Evolutionary conservation across 2,888 invertebrate species (phyloP).

Genomic region (Zhuqinia jingwanae): DNA sequence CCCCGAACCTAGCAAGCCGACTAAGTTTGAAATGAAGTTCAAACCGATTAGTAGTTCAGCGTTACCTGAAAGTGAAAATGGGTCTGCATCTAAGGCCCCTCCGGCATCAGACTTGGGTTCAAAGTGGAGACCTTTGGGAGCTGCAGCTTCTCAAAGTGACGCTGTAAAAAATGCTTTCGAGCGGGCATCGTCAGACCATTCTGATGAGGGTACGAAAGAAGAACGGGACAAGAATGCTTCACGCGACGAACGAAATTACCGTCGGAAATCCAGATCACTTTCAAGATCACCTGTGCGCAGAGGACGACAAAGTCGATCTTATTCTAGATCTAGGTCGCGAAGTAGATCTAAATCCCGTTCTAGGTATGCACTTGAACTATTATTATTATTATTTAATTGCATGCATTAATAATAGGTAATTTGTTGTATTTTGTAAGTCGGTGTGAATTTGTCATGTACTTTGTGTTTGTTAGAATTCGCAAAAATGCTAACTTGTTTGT

Average conservation of each 20-base stretch:
- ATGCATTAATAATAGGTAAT: no score
- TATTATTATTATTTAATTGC: neutral
- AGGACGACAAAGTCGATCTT: conserved; percentile 59
- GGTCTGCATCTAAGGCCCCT: neutral
- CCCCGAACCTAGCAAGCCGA: conserved; percentile 54
- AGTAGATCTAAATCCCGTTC: conserved; percentile 68
- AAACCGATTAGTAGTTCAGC: conserved; percentile 38
- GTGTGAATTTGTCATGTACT: no score
- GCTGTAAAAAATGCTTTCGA: conserved; percentile 61
- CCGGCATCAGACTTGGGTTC: conserved; percentile 38
- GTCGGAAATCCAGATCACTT: conserved; percentile 55
- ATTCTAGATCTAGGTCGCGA: conserved; percentile 55
- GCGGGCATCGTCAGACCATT: conserved; percentile 55
- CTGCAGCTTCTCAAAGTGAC: conserved; percentile 60
- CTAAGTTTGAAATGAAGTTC: conserved; percentile 76
- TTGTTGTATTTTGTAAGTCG: no score
- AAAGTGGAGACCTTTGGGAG: conserved; percentile 65
- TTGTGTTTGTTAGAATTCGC: no score
- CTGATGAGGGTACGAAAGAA: conserved; percentile 35
- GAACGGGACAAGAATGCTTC: conserved; percentile 45
- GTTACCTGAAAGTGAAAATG: conserved; percentile 48
- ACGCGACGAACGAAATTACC: conserved; percentile 64
- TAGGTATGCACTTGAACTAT: no score
- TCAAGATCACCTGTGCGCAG: conserved; percentile 62
- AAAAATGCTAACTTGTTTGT: no score